Evolutionary conservation across 2,113 vertebrate genomes (phyloP).

Genomic region (Siniperca chuatsi): DNA sequence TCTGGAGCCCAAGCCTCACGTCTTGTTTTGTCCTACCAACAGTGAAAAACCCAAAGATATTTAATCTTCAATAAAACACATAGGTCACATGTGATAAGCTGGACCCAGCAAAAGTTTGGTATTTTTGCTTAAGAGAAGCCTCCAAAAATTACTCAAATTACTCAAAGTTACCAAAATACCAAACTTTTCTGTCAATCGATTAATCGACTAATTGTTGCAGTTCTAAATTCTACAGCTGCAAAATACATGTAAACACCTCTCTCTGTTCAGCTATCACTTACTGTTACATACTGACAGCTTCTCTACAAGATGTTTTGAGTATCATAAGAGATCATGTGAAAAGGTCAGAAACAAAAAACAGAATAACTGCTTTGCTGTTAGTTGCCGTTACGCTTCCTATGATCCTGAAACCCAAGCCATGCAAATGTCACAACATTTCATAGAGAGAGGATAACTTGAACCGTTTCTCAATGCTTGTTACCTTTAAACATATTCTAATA

Average conservation of each 20-base stretch:
- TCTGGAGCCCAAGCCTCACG: background rate
- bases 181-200: background rate
- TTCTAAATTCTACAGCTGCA: background rate
- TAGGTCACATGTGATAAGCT: background rate
- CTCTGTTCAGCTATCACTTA: background rate
- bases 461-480: background rate
- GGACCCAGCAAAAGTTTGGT: background rate
- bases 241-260: background rate
- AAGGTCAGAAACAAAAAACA: constrained; percentile 27
- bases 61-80: background rate
- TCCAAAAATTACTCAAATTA: background rate
- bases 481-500: constrained; percentile 6
- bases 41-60: background rate
- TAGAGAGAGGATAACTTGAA: background rate
- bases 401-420: background rate
- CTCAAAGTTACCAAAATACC: too few relatives aligned
- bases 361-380: background rate
- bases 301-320: constrained; percentile 4
- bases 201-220: background rate
- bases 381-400: background rate
- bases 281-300: constrained; percentile 1
- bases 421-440: constrained; percentile 35
- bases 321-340: constrained; percentile 8
- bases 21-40: background rate
- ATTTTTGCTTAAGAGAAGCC: background rate